Base-by-base conservation (phyloP, 2,113 vertebrate genomes). In the Theristicus caerulescens region DNA sequence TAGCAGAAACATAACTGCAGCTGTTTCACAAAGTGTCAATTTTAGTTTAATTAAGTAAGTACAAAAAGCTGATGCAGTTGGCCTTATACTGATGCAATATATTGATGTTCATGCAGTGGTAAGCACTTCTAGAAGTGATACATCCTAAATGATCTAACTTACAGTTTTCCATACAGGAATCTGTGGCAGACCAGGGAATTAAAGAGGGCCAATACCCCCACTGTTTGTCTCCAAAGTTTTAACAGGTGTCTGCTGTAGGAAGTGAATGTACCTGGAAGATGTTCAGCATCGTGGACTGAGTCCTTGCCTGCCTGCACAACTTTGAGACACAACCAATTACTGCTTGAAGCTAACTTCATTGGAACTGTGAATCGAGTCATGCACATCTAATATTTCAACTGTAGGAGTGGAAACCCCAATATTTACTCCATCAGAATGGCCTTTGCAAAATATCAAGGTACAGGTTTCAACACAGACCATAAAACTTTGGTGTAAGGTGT, bases 331-430 rank as follows among this genome's bases (percentile, higher is more conserved):
- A 88, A 26, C 1, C 19, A 42, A 47, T 11, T 57, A 51, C 24
- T 79, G 22, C 20, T 91, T 76, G 40, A 87, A 62, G 52, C 31
- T 76, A 52, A 47, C 29, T 71, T 74, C 11, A 47, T 42, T 31
- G 21, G 8, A 62, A 5, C 31, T 47, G 9, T 31, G 34, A 27
- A 19, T 12, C 0, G 0, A 80, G 47, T 52, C 22, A 65, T 18
- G 38, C 16, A 52, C 7, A 21, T 10, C 9, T 24, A 46, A 11
- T 46, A 42, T 15, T 74, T 88, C 27, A 16, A 27, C 27, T 47
- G 38, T 11, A 64, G 19, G 13, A 83, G 24, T 26, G 57, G 19
- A 12, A 86, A 76, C 57, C 10, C 6, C 11, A n/a, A 54, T 49
- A 59, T 71, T 66, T 66, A 57, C 16, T 25, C 27, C 3, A 5